Evolutionary conservation across 2,888 invertebrate species (phyloP).

Genomic region (Nebria brevicollis): DNA sequence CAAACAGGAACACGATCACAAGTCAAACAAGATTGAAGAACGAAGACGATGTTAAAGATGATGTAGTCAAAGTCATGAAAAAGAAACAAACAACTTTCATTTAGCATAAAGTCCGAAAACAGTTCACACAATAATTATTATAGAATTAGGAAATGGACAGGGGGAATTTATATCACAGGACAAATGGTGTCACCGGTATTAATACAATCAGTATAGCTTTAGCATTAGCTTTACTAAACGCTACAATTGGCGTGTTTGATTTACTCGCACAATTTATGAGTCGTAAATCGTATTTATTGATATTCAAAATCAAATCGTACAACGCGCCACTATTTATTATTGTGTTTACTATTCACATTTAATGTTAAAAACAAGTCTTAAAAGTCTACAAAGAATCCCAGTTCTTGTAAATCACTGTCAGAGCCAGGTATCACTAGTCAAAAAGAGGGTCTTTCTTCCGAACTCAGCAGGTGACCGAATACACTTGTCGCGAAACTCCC

Average conservation of each 20-base stretch:
- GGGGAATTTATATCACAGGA: neutral
- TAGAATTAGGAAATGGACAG: neutral
- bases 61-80: slow-evolving; percentile 34
- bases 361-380: neutral
- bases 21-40: slow-evolving; percentile 19
- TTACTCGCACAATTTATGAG: neutral
- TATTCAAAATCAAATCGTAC: neutral
- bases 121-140: neutral
- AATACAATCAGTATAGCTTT: neutral
- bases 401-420: neutral
- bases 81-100: slow-evolving; percentile 47
- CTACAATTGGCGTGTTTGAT: neutral
- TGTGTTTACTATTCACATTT: slow-evolving; percentile 5
- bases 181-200: neutral
- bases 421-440: neutral
- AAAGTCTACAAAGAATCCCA: slow-evolving; percentile 9
- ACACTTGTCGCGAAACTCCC: slow-evolving; percentile 10
- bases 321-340: neutral
- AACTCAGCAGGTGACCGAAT: slow-evolving; percentile 30
- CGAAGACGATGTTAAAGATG: slow-evolving; percentile 22
- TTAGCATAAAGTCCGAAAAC: slow-evolving; percentile 23
- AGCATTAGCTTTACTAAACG: neutral
- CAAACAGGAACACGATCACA: slow-evolving; percentile 15
- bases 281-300: slow-evolving; percentile 1
- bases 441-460: neutral